Evolutionary conservation across 2,888 invertebrate species (phyloP).

Genomic region (Melinaea marsaeus): DNA sequence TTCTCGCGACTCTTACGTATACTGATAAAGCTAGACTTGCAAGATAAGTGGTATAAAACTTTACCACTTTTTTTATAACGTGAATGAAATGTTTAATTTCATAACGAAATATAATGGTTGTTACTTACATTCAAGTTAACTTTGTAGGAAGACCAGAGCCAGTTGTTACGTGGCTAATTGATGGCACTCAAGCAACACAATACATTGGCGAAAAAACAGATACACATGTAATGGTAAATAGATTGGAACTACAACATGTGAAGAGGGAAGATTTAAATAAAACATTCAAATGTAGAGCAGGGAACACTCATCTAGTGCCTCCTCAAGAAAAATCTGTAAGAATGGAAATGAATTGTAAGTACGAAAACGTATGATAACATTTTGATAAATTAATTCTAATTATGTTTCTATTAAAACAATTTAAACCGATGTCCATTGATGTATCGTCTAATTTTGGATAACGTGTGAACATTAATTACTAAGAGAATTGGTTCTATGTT

Average conservation of each 20-base stretch:
- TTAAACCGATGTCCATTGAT: no score
- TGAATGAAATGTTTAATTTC: no score
- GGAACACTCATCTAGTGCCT: conserved; percentile 90
- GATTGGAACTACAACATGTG: conserved; percentile 84
- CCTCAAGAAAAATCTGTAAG: conserved; percentile 88
- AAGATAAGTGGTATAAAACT: conserved; percentile 21
- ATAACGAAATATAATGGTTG: conserved; percentile 9
- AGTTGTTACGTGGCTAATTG: conserved; percentile 87
- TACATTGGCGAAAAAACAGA: conserved; percentile 83
- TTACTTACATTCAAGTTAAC: neutral
- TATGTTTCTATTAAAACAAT: neutral
- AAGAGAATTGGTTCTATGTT: no score
- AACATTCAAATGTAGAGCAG: conserved; percentile 91
- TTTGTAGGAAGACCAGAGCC: conserved; percentile 87
- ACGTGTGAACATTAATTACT: no score
- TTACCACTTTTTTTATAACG: conserved; percentile 10
- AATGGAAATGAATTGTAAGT: conserved; percentile 90
- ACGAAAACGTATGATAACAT: neutral
- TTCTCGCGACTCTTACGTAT: conserved; percentile 7
- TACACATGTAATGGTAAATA: conserved; percentile 87
- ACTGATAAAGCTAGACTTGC: neutral
- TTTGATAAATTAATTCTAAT: neutral
- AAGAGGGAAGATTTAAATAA: conserved; percentile 88
- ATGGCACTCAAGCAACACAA: conserved; percentile 83
- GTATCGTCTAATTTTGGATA: no score